Percentiles rank a stretch among this genome's conserved stretches.
These are phyloP conservation scores for Clitarchus hookeri DNA, from an alignment of 2,888 invertebrate genomes.

Conservation along the genomic window DNA sequence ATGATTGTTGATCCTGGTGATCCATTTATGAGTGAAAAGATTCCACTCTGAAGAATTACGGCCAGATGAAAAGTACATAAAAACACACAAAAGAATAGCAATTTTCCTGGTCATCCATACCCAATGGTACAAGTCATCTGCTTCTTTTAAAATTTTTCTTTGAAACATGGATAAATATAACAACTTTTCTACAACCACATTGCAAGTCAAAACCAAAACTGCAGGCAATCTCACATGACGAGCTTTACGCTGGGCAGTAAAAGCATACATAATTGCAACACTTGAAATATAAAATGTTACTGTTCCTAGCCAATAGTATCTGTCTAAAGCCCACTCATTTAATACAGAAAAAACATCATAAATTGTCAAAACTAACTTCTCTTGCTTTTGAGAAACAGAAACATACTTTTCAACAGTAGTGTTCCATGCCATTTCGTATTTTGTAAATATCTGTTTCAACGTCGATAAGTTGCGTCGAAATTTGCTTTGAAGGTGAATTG, in stretches of 20 bases:
- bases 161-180: not conserved
- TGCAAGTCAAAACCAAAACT: not conserved
- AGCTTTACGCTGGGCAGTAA: not conserved
- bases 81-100: not conserved
- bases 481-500: not conserved
- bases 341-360: not conserved
- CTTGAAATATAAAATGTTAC: not conserved
- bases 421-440: not conserved
- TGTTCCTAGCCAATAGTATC: conserved; percentile 2
- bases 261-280: not conserved
- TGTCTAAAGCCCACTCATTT: not conserved
- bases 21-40: not conserved
- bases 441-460: not conserved
- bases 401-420: not conserved
- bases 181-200: not conserved
- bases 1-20: not conserved
- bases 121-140: not conserved
- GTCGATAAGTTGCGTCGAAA: not conserved
- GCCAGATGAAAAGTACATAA: not conserved
- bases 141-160: not conserved
- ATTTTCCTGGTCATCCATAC: not conserved
- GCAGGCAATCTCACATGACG: not conserved
- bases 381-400: not conserved
- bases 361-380: not conserved
- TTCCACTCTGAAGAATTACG: not conserved